Evolutionary conservation across 2,888 invertebrate genomes (phyloP).

Genomic region (Electrophaes corylata): DNA sequence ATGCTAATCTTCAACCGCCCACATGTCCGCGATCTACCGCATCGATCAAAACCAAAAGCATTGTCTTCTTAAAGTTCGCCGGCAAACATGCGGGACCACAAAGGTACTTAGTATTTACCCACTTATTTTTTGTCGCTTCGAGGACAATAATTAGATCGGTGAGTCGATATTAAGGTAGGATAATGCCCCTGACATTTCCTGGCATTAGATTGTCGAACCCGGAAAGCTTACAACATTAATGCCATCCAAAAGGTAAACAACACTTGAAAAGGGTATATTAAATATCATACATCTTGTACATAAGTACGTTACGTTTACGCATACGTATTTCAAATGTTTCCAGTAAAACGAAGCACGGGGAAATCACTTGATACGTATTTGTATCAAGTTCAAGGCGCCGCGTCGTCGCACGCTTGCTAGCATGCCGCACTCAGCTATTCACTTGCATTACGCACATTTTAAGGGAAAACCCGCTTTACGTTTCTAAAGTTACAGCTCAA

Average conservation of each 20-base stretch:
- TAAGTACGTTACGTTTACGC: background rate
- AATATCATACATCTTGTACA: background rate
- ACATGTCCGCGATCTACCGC: constrained; percentile 60
- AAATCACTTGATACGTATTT: constrained; percentile 43
- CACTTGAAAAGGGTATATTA: background rate
- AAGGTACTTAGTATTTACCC: constrained; percentile 37
- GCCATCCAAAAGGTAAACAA: background rate
- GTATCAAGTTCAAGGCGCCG: constrained; percentile 56
- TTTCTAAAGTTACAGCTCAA: constrained; percentile 45
- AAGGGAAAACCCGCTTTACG: constrained; percentile 36
- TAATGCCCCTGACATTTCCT: constrained; percentile 73
- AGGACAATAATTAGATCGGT: constrained; percentile 74
- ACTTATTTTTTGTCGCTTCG: constrained; percentile 67
- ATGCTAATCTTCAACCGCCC: constrained; percentile 76
- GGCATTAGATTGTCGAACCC: constrained; percentile 69
- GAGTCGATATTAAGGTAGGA: constrained; percentile 58
- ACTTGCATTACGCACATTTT: constrained; percentile 30
- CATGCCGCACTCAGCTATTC: constrained; percentile 51
- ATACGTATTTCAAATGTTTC: background rate
- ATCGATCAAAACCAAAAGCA: constrained; percentile 68
- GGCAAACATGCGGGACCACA: constrained; percentile 35
- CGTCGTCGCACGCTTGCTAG: constrained; percentile 42
- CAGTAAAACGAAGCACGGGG: constrained; percentile 24
- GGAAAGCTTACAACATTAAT: constrained; percentile 56
- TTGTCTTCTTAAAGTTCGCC: constrained; percentile 54